phyloP scores from a whole-genome alignment of 2,888 invertebrate genomes.

The Salpingus planirostris region DNA sequence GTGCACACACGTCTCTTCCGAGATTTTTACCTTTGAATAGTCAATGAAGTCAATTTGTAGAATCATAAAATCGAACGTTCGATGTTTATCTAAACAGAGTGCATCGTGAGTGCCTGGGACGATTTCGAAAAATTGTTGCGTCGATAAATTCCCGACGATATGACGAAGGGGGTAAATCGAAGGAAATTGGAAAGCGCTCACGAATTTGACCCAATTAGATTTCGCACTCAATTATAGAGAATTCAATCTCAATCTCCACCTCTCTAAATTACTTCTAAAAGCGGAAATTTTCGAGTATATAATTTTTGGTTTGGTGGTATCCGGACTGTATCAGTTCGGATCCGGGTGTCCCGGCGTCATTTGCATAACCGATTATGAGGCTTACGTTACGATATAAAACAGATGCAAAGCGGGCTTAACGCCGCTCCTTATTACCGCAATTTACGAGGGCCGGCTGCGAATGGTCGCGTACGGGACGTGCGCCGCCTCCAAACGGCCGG shows the following conservation, averaged over 20 bases:
- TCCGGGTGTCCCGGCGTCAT: constrained; percentile 16
- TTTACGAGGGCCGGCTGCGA: constrained; percentile 20
- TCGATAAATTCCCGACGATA: too few relatives aligned
- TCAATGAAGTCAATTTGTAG: too few relatives aligned
- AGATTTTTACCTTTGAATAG: too few relatives aligned
- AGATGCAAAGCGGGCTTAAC: constrained; percentile 29
- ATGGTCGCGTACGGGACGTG: constrained; percentile 20
- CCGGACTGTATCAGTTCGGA: background rate
- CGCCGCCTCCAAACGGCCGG: constrained; percentile 14
- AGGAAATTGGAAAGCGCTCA: background rate
- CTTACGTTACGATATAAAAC: constrained; percentile 30
- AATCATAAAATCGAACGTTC: too few relatives aligned
- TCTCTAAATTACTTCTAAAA: background rate
- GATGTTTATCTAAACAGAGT: too few relatives aligned
- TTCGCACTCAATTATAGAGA: background rate
- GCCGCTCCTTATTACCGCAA: constrained; percentile 22
- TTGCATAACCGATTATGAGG: constrained; percentile 32
- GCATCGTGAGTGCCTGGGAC: too few relatives aligned
- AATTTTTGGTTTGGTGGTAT: background rate
- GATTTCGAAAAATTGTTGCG: too few relatives aligned
- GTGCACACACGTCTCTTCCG: too few relatives aligned
- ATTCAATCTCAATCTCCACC: background rate
- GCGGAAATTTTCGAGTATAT: background rate
- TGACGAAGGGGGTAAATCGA: background rate
- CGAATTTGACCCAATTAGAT: background rate